These are phyloP conservation scores for Progne subis DNA, from an alignment of 2,113 vertebrate genomes.

Conservation along the genomic window DNA sequence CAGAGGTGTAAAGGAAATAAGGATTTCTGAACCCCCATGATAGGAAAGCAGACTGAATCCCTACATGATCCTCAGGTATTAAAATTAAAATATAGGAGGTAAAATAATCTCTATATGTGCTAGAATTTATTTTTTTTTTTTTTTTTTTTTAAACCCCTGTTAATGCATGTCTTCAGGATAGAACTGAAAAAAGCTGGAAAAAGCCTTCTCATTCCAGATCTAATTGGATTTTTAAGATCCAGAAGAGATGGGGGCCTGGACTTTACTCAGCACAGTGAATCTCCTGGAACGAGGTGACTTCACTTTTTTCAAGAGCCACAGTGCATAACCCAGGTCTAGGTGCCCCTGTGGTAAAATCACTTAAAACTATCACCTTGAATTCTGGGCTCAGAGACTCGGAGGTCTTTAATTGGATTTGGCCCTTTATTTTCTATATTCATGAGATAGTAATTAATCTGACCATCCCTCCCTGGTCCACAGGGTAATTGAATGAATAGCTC, in stretches of 20 bases:
- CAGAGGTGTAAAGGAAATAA: not conserved
- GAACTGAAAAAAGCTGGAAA: not conserved
- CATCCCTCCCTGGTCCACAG: not conserved
- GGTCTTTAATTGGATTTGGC: slow-evolving; percentile 20
- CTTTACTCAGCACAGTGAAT: not conserved
- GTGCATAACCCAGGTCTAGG: not conserved
- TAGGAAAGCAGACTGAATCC: not conserved
- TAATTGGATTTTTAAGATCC: not conserved
- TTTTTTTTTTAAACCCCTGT: not conserved
- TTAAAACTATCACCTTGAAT: not conserved
- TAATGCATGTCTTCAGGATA: not conserved
- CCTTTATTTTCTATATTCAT: slow-evolving; percentile 21
- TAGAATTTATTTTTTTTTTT: not conserved
- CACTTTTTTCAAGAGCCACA: not conserved
- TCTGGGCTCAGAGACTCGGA: not conserved
- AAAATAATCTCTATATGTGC: not conserved
- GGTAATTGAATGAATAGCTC: slow-evolving; percentile 3
- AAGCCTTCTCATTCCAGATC: not conserved
- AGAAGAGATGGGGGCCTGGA: not conserved
- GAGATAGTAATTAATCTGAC: slow-evolving; percentile 10
- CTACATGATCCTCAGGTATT: not conserved
- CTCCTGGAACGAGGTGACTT: not conserved
- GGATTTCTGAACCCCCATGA: not conserved
- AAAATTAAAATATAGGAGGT: not conserved
- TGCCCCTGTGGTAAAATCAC: not conserved